Evolutionary conservation across 2,797 vertebrate species (phyloP).

Genomic region (Brotula barbata): DNA sequence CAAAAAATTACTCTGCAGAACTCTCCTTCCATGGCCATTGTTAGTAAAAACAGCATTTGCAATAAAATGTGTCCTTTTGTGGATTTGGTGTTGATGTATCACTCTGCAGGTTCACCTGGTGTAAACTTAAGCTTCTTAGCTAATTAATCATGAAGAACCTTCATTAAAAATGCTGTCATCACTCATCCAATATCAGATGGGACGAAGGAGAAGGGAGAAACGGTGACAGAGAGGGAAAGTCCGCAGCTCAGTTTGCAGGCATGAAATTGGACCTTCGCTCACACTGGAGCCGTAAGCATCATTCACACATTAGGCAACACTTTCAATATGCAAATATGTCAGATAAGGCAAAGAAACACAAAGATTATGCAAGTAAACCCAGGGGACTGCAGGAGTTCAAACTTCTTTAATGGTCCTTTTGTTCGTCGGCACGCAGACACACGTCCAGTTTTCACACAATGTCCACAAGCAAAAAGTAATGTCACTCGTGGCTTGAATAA

Average conservation of each 20-base stretch:
- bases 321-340: not conserved
- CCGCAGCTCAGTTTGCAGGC: conserved; percentile 39
- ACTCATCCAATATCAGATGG: conserved; percentile 64
- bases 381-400: not conserved
- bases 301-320: not conserved
- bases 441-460: conserved; percentile 47
- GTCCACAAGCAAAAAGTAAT: conserved; percentile 61
- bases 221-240: conserved; percentile 52
- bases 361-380: conserved; percentile 9
- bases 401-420: conserved; percentile 11
- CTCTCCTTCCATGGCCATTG: conserved; percentile 65
- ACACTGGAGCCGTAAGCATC: not conserved
- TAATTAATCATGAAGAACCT: conserved; percentile 47
- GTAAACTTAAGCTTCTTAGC: conserved; percentile 53
- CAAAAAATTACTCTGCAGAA: conserved; percentile 20
- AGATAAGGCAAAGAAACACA: not conserved
- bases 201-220: conserved; percentile 27
- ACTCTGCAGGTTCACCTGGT: conserved; percentile 12
- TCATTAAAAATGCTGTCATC: conserved; percentile 45
- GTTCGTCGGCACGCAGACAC: not conserved
- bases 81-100: conserved; percentile 10
- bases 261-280: conserved; percentile 22
- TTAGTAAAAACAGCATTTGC: conserved; percentile 62
- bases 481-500: conserved; percentile 74
- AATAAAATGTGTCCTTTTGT: conserved; percentile 58